These are phyloP conservation scores for Pristis pectinata DNA, from an alignment of 2,797 vertebrate genomes.

Conservation along the genomic window DNA sequence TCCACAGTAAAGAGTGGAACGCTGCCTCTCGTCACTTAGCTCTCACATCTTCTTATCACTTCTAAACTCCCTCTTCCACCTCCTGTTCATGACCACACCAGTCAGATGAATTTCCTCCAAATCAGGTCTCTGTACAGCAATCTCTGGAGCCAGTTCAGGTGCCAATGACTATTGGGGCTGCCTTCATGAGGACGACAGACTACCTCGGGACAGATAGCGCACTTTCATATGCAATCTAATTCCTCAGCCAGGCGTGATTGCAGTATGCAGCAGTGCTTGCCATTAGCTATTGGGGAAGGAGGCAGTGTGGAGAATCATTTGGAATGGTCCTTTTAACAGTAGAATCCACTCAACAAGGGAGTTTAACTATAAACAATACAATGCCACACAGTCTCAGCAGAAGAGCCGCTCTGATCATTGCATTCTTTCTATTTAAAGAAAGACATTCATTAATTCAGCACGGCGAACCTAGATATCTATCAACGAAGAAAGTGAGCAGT, in stretches of 20 bases:
- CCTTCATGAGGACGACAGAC: neutral
- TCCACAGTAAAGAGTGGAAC: neutral
- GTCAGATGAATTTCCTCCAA: neutral
- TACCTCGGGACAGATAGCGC: neutral
- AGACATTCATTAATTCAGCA: conserved; percentile 36
- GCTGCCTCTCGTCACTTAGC: too few relatives aligned
- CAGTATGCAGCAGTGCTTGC: neutral
- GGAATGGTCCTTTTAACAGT: neutral
- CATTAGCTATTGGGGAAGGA: neutral
- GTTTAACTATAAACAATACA: neutral
- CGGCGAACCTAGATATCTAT: conserved; percentile 27
- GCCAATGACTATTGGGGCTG: too few relatives aligned
- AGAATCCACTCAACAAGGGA: neutral
- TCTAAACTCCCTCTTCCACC: neutral
- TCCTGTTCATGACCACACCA: too few relatives aligned
- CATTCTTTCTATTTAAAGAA: conserved; percentile 33
- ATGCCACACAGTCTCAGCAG: neutral
- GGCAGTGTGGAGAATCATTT: neutral
- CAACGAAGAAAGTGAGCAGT: conserved; percentile 32
- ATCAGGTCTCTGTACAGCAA: neutral
- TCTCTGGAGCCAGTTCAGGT: too few relatives aligned
- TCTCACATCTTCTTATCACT: too few relatives aligned
- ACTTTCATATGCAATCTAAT: neutral
- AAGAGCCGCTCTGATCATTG: neutral
- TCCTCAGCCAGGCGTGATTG: neutral